These are phyloP conservation scores for Pantala flavescens DNA, from an alignment of 1,140 invertebrate species.

Conservation along the genomic window DNA sequence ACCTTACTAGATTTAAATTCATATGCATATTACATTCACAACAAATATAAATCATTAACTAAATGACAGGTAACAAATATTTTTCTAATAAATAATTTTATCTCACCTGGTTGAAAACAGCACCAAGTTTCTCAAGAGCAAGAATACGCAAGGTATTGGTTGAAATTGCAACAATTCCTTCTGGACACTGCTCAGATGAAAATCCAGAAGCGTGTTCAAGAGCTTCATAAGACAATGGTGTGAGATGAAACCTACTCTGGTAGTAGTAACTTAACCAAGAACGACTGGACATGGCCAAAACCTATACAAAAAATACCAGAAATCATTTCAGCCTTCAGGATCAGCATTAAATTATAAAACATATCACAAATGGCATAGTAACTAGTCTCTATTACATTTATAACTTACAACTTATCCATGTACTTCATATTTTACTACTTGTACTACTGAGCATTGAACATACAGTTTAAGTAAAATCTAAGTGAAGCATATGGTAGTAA, in stretches of 20 bases:
- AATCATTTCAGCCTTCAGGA: too few relatives aligned
- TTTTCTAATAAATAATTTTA: neutral
- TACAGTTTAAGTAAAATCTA: too few relatives aligned
- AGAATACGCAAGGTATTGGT: conserved; percentile 95
- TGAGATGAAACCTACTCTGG: conserved; percentile 92
- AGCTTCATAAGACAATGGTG: conserved; percentile 90
- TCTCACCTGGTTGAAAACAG: conserved; percentile 87
- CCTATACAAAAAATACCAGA: conserved; percentile 35
- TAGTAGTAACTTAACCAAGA: conserved; percentile 99
- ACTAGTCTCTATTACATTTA: too few relatives aligned
- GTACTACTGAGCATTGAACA: too few relatives aligned
- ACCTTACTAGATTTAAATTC: too few relatives aligned
- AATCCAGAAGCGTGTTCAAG: conserved; percentile 97
- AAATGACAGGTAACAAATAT: neutral
- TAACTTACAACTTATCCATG: too few relatives aligned
- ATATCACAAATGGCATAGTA: too few relatives aligned
- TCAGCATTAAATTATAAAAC: too few relatives aligned
- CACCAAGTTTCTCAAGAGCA: conserved; percentile 94
- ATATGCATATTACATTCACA: neutral
- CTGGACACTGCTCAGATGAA: conserved; percentile 96
- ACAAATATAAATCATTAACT: neutral
- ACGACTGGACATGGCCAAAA: conserved; percentile 93
- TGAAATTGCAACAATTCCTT: conserved; percentile 98
- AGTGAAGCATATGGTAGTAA: too few relatives aligned
- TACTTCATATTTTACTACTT: too few relatives aligned